A percentile compares a stretch with the other conserved stretches of the same genome.
phyloP scores from a whole-genome alignment of 2,113 vertebrate genomes.

The Callaeas wilsoni region DNA sequence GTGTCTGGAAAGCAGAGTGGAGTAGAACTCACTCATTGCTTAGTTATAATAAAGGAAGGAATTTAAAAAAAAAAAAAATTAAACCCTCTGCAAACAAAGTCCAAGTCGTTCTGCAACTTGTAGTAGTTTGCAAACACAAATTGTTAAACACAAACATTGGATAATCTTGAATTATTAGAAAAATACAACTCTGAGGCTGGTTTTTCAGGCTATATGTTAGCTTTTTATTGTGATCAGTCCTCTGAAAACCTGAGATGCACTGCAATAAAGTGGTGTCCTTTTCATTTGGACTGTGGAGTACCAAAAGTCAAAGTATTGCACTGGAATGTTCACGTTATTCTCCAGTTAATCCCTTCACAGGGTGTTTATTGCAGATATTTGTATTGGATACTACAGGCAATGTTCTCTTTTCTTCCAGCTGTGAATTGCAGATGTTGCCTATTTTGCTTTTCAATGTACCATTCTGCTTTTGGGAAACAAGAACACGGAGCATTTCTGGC shows the following conservation, averaged over 20 bases:
- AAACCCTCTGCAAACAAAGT: not conserved
- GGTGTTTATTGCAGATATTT: constrained; percentile 53
- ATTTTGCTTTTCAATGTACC: constrained; percentile 33
- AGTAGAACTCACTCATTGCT: not conserved
- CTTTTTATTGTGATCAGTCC: not conserved
- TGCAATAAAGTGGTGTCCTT: not conserved
- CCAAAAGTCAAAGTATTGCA: not conserved
- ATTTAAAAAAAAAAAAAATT: not conserved
- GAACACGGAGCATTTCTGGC: constrained; percentile 12
- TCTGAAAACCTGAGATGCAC: not conserved
- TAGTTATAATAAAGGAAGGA: not conserved
- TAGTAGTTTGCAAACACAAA: not conserved
- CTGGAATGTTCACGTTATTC: not conserved
- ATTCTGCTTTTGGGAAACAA: constrained; percentile 50
- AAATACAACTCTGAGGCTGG: not conserved
- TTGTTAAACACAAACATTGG: not conserved
- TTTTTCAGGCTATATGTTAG: not conserved
- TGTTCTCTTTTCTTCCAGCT: not conserved
- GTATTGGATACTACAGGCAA: not conserved
- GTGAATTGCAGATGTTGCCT: constrained; percentile 14
- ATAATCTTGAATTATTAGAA: not conserved
- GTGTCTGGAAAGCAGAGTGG: not conserved
- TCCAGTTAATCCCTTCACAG: not conserved
- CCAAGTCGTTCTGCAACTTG: not conserved
- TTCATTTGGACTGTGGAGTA: not conserved